Base-by-base conservation (phyloP, 2,888 invertebrate species). In the Gryllus longicercus region DNA sequence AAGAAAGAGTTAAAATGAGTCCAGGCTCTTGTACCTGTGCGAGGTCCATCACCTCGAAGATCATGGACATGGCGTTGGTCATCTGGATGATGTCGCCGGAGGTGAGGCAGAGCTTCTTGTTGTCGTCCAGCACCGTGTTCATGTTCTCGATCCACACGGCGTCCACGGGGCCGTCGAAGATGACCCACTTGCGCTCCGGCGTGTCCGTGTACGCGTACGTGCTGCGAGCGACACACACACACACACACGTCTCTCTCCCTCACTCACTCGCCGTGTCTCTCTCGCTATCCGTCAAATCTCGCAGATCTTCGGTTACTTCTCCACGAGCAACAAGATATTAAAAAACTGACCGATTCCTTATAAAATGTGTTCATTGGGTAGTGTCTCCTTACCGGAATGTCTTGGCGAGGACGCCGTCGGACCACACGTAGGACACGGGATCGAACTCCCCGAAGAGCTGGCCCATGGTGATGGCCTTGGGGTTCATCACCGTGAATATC, bases 361-460 rank as follows among this genome's bases (percentile, higher is more conserved):
- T 25, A 25, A 25, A 2, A 25, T 25, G 25, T 25, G 25, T 25
- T 25, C 21, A 21, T 21, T 21, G 21, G 21, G 21, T 21, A 21
- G 21, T 21, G 21, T 11, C n/a, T 21, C 3, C 23, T 38, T 80
- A 86, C 85, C 86, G 85, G 81, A 86, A 85, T 75, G 83, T 83
- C 3, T 91, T 92, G 0, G 96, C 93, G 63, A 95, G 93, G 51
- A 97, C 92, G 11, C 96, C 96, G 86, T 96, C 96, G 0, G 92
- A 93, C 96, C 96, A 96, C 88, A 97, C 97, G 84, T 96, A 95
- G 0, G 97, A 96, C 78, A 95, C 91, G 0, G 95, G 94, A 89
- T 98, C 96, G 86, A 97, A 96, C 83, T 94, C 94, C 1, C 97
- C 97, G 85, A 96, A 98, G 23, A 98, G 88, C 86, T 97, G 96